Conservation (phyloP, 2,888 invertebrate species). For the Hartigia nigra region DNA sequence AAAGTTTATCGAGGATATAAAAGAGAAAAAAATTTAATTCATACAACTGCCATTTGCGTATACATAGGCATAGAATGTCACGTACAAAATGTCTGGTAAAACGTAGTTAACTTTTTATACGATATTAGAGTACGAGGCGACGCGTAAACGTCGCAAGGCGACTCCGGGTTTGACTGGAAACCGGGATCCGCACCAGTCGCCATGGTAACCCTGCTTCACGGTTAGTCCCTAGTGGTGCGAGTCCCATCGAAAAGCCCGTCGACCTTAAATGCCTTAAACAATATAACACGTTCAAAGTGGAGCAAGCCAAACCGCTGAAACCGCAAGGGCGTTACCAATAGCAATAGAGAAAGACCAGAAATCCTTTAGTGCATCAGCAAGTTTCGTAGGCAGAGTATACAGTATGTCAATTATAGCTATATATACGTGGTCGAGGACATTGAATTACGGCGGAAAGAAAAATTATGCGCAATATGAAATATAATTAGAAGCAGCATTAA, state of each 20-base stretch:
- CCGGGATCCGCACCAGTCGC: conserved; percentile 31
- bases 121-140: background rate
- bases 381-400: background rate
- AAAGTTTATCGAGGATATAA: background rate
- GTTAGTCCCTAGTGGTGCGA: conserved; percentile 21
- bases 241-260: conserved; percentile 1
- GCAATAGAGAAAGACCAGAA: background rate
- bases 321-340: background rate
- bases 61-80: background rate
- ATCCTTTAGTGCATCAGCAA: background rate
- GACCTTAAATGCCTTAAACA: conserved; percentile 33
- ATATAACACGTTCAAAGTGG: conserved; percentile 21
- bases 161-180: conserved; percentile 21
- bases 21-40: background rate
- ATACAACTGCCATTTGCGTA: background rate
- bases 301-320: background rate
- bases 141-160: background rate
- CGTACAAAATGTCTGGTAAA: background rate
- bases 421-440: background rate
- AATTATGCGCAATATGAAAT: background rate
- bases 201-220: conserved; percentile 33
- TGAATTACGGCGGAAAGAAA: background rate
- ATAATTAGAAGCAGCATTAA: background rate
- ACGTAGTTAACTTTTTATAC: background rate
- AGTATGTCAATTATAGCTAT: background rate